These are phyloP conservation scores for Ictalurus furcatus DNA, from an alignment of 2,113 vertebrate genomes.

Conservation along the genomic window DNA sequence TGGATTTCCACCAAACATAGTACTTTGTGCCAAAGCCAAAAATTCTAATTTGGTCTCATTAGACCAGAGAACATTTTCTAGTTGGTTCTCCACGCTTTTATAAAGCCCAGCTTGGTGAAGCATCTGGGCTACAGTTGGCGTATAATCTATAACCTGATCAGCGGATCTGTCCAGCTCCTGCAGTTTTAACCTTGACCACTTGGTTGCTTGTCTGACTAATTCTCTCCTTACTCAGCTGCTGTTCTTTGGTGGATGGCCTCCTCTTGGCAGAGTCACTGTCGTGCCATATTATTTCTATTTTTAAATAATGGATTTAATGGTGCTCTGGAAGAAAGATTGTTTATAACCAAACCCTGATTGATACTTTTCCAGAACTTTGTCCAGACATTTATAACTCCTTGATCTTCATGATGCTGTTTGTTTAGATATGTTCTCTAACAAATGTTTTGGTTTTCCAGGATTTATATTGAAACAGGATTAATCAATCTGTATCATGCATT, in stretches of 20 bases:
- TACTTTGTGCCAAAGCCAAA: background rate
- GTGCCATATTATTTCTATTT: background rate
- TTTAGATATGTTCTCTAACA: background rate
- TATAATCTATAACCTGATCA: too few relatives aligned
- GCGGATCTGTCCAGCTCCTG: background rate
- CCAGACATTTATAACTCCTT: background rate
- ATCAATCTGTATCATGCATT: background rate
- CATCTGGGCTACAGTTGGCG: background rate
- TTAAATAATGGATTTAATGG: background rate
- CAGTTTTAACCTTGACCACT: background rate
- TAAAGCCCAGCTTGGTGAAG: background rate
- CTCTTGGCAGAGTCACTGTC: background rate
- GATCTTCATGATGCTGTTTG: background rate
- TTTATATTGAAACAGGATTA: background rate
- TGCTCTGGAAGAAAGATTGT: background rate
- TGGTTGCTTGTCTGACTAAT: background rate
- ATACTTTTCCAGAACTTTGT: background rate
- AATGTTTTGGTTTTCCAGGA: background rate
- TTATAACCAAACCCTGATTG: background rate
- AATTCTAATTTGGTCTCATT: background rate
- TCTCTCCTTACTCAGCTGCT: background rate
- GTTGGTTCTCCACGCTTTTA: background rate
- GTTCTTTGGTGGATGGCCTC: background rate
- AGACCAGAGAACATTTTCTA: background rate
- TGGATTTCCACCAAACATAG: background rate